A percentile compares a stretch with the other conserved stretches of the same genome.
Evolutionary conservation across 1,140 invertebrate genomes (phyloP).

Genomic region (Forficula auricularia): DNA sequence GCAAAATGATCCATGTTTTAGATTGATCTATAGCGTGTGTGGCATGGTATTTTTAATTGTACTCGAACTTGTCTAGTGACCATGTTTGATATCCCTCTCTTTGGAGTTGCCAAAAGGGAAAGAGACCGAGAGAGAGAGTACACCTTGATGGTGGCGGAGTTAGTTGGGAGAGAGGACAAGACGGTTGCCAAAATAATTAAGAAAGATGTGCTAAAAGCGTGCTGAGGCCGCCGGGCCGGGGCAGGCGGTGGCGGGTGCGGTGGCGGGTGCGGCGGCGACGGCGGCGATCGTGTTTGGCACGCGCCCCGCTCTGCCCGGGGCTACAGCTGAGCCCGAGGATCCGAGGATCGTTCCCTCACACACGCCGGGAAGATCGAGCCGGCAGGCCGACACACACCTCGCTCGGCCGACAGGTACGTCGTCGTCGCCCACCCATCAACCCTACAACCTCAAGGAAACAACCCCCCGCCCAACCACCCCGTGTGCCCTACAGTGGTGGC

Average conservation of each 20-base stretch:
- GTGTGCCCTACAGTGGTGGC: conserved; percentile 24
- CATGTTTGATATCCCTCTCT: too few relatives aligned
- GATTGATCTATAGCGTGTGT: too few relatives aligned
- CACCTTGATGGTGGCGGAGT: conserved; percentile 4
- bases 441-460: conserved; percentile 28
- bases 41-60: too few relatives aligned
- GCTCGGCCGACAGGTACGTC: conserved; percentile 13
- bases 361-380: conserved; percentile 9
- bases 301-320: conserved; percentile 24
- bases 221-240: conserved; percentile 52
- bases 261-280: conserved; percentile 14
- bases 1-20: too few relatives aligned
- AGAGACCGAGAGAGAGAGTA: too few relatives aligned
- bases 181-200: conserved; percentile 57
- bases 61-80: too few relatives aligned
- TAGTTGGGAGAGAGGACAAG: conserved; percentile 12
- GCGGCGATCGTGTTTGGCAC: too few relatives aligned
- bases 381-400: conserved; percentile 18
- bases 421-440: conserved; percentile 33
- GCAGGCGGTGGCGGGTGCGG: conserved; percentile 9
- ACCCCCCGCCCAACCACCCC: conserved; percentile 28
- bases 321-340: conserved; percentile 30
- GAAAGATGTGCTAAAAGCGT: conserved; percentile 43
- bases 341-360: conserved; percentile 29
- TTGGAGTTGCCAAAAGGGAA: too few relatives aligned